Evolutionary conservation across 2,888 invertebrate species (phyloP), one percentile per base, ranked within the genome.

Genomic region (Agriopis marginaria): DNA sequence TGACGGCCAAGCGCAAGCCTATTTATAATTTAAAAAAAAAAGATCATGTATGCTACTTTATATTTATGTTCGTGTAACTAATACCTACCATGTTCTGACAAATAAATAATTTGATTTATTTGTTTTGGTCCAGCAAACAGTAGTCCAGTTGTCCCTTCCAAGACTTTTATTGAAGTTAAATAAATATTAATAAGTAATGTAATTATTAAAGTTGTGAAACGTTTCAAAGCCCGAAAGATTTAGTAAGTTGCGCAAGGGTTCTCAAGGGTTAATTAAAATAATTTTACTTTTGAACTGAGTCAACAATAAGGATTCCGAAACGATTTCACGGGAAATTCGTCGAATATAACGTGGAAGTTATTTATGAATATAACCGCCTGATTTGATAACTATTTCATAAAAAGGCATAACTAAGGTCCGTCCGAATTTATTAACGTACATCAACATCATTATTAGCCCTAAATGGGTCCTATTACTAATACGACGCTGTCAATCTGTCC

Each of bases 241-340:
- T 66, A 66, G 66, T 66, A 66, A 70, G 63, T 66, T 55, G 12
- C 56, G 66, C 65, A 63, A 64, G 67, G 67, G 71, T 65, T 54
- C 10, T 14, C 58, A 68, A 67, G 64, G 71, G 71, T 71, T 71
- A 64, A 71, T 71, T 67, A 71, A 71, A 67, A 71, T 71, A 61
- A 67, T 70, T 71, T 71, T 64, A 64, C 67, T 71, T 68, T 65
- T 44, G 9, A 65, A 71, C 71, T 56, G 56, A 67, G 61, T 71
- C 56, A 67, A 71, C 64, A 67, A 55, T 60, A 66, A 53, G 63
- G 58, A 70, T 63, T 42, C 9, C 42, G 58, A 40, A 62, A 64
- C 32, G 64, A 64, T 71, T 70, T 63, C 49, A 59, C 42, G 49
- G 44, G 55, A 50, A 66, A 63, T 63, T 63, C 42, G 49, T 14